These are phyloP conservation scores for Acyrthosiphon pisum DNA, from an alignment of 1,140 invertebrate genomes.

Conservation along the genomic window DNA sequence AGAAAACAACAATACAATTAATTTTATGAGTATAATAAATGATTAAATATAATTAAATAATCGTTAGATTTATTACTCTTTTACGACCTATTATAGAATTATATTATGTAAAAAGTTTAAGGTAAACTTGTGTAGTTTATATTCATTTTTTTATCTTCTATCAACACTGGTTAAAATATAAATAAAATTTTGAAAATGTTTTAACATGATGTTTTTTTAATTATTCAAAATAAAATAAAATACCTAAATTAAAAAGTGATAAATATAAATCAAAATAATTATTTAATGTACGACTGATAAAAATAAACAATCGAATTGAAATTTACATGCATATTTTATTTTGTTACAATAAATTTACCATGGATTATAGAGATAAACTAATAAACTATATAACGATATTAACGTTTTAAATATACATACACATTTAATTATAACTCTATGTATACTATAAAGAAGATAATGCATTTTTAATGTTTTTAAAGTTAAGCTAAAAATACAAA, in stretches of 20 bases:
- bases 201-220: neutral
- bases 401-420: neutral
- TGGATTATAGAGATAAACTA: neutral
- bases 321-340: neutral
- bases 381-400: neutral
- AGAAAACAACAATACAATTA: neutral
- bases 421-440: neutral
- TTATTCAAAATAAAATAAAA: neutral
- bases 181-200: neutral
- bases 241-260: neutral
- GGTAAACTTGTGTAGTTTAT: neutral
- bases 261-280: neutral
- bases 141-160: neutral
- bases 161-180: neutral
- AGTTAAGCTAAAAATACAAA: neutral
- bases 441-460: neutral
- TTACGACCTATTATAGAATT: neutral
- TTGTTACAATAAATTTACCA: neutral
- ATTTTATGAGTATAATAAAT: neutral
- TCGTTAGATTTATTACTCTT: neutral
- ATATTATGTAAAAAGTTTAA: neutral
- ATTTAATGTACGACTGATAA: neutral
- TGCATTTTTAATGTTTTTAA: conserved; percentile 20
- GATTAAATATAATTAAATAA: conserved; percentile 1
- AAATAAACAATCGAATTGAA: neutral